Conservation (phyloP, 2,797 vertebrate genomes). For the Oreochromis mossambicus region DNA sequence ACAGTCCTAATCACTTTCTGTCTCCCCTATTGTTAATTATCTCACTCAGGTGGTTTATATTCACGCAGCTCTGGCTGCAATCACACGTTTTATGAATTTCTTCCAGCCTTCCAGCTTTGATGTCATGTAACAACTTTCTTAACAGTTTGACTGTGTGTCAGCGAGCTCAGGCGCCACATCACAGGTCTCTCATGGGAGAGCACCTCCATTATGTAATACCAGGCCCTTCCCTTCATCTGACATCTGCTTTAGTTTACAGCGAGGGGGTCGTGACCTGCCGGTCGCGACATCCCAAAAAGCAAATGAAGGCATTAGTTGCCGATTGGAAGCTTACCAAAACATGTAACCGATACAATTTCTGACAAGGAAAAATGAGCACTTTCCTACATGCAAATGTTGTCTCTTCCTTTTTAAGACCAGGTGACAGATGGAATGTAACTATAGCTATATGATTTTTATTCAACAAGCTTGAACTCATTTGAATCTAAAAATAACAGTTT, state of each 20-base stretch:
- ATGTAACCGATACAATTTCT: not conserved
- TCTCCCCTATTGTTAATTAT: constrained; percentile 9
- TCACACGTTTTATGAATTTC: not conserved
- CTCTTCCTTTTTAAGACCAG: not conserved
- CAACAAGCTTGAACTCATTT: not conserved
- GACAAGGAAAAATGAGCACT: not conserved
- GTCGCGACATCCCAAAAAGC: constrained; percentile 32
- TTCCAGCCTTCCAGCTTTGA: not conserved
- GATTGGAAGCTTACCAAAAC: constrained; percentile 23
- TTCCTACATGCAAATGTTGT: not conserved
- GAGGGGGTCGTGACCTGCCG: constrained; percentile 23
- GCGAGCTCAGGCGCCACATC: not conserved
- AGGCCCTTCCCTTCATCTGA: constrained; percentile 27
- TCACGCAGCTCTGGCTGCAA: not conserved
- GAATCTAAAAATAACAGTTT: not conserved
- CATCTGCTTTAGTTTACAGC: constrained; percentile 65
- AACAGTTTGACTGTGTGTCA: not conserved
- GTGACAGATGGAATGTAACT: not conserved
- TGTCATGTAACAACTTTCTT: not conserved
- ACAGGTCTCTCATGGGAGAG: not conserved
- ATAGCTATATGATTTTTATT: not conserved
- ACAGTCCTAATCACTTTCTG: not conserved
- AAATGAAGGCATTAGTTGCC: constrained; percentile 6
- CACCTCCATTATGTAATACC: constrained; percentile 53
- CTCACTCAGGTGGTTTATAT: constrained; percentile 44